Percentiles rank a stretch among this genome's conserved stretches.
phyloP scores from a whole-genome alignment of 2,888 invertebrate genomes.

The Cantharis flavilabris region DNA sequence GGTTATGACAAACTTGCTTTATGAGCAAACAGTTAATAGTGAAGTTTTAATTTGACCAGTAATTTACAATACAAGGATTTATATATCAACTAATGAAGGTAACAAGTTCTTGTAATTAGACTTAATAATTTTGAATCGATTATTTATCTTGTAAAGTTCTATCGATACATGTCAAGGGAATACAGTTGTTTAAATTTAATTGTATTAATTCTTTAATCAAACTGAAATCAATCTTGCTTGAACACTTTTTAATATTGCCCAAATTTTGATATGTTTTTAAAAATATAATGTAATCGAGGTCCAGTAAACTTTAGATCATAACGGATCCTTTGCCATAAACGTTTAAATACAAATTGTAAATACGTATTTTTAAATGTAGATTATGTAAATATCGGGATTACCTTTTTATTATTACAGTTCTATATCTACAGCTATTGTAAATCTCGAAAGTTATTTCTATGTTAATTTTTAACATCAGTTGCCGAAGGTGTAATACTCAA shows the following conservation, averaged over 20 bases:
- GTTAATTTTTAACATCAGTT: no score
- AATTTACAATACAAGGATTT: conserved; percentile 2
- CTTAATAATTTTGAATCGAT: neutral
- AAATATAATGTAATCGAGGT: neutral
- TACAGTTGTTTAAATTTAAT: neutral
- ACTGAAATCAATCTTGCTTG: neutral
- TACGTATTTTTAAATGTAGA: neutral
- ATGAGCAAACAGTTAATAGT: conserved; percentile 10
- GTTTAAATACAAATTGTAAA: neutral
- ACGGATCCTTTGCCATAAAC: neutral
- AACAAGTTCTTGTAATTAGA: neutral
- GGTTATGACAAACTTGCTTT: neutral
- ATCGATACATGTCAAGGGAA: neutral
- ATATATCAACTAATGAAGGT: conserved; percentile 10
- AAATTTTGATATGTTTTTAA: neutral
- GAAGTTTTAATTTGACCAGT: conserved; percentile 6
- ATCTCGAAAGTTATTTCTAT: neutral
- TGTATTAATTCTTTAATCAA: neutral
- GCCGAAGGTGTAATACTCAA: no score
- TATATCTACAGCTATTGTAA: neutral
- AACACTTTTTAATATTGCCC: neutral
- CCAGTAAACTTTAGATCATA: neutral
- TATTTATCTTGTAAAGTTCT: neutral
- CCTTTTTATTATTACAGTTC: neutral
- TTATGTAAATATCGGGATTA: neutral